phyloP scores from a whole-genome alignment of 2,888 invertebrate species.

The Lepetodrilus schrolli region DNA sequence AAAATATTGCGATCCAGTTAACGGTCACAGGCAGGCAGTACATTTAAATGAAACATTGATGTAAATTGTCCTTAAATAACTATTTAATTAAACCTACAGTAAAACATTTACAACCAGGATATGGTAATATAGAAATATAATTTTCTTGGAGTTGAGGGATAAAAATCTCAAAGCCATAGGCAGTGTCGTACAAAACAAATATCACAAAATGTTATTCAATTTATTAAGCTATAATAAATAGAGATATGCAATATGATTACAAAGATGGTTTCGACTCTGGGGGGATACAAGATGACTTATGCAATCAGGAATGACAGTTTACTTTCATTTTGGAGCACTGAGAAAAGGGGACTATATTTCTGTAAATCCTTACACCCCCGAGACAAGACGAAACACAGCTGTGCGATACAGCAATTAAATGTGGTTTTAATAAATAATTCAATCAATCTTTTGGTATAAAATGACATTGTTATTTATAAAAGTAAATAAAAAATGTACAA shows the following conservation, averaged over 20 bases:
- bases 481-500: constrained; percentile 9
- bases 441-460: neutral
- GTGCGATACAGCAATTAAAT: too few relatives aligned
- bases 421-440: neutral
- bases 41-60: too few relatives aligned
- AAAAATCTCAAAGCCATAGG: neutral
- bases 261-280: neutral
- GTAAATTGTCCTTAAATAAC: too few relatives aligned
- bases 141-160: neutral
- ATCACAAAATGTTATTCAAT: constrained; percentile 1
- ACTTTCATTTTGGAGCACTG: too few relatives aligned
- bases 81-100: neutral
- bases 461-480: neutral
- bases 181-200: constrained; percentile 20
- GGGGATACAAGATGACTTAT: too few relatives aligned
- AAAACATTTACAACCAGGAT: neutral
- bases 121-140: neutral
- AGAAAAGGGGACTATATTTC: too few relatives aligned
- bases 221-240: constrained; percentile 21
- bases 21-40: too few relatives aligned
- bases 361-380: too few relatives aligned
- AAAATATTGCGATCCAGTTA: too few relatives aligned
- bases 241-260: constrained; percentile 8
- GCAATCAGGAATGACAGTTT: too few relatives aligned
- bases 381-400: too few relatives aligned